Percentiles rank a stretch among this genome's conserved stretches.
These are phyloP conservation scores for Agriopis marginaria DNA, from an alignment of 2,888 invertebrate species.

Conservation along the genomic window DNA sequence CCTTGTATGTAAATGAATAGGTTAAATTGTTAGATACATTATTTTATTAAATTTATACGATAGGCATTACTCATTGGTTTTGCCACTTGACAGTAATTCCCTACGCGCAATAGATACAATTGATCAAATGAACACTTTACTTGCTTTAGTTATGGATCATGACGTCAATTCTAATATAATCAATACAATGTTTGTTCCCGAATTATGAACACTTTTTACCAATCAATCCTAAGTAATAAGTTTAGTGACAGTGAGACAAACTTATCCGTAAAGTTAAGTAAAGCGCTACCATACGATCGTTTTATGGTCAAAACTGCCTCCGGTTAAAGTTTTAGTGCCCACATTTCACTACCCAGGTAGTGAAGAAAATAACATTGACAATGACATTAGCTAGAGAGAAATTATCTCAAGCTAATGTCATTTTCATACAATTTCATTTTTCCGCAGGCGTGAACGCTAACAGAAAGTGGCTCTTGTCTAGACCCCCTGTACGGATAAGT, in stretches of 20 bases:
- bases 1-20: no score
- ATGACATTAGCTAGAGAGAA: no score
- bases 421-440: no score
- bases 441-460: no score
- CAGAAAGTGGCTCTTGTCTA: no score
- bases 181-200: conserved; percentile 18
- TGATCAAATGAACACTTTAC: not conserved
- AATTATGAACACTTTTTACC: conserved; percentile 20
- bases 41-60: no score
- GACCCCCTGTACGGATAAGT: not conserved
- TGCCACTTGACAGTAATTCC: not conserved
- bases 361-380: no score
- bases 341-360: not conserved
- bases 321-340: not conserved
- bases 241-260: not conserved
- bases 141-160: not conserved
- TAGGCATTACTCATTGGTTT: not conserved
- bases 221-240: not conserved
- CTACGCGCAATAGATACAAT: not conserved
- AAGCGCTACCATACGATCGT: not conserved
- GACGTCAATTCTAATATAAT: not conserved
- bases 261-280: not conserved
- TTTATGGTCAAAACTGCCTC: not conserved
- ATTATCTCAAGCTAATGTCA: no score
- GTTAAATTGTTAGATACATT: not conserved